Conservation (phyloP, 1,140 invertebrate species). For the Drusus annulatus region DNA sequence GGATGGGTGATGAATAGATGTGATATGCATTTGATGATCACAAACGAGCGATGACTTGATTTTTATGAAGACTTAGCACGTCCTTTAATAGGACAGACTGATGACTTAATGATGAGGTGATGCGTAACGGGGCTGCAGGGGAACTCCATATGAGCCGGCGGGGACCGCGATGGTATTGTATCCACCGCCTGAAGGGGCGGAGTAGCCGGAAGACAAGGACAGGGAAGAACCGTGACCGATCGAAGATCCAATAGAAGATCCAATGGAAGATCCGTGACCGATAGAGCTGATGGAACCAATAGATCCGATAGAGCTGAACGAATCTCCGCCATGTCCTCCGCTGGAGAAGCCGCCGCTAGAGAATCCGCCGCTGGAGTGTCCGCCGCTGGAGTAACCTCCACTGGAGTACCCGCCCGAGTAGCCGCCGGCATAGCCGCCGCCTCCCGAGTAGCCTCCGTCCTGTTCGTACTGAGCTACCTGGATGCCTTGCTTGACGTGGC, state of each 20-base stretch:
- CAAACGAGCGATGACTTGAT: constrained; percentile 47
- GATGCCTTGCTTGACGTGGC: constrained; percentile 76
- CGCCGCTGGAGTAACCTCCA: constrained; percentile 61
- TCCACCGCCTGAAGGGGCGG: constrained; percentile 59
- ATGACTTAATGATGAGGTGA: constrained; percentile 66
- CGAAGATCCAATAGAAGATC: constrained; percentile 60
- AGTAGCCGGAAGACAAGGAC: constrained; percentile 60
- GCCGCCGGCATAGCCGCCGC: constrained; percentile 60
- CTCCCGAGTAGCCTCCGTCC: constrained; percentile 65
- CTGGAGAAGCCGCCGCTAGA: constrained; percentile 62
- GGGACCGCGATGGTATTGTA: constrained; percentile 69
- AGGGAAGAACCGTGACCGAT: constrained; percentile 40
- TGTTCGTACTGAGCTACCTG: constrained; percentile 78
- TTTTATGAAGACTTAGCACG: neutral
- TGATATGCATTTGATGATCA: constrained; percentile 52
- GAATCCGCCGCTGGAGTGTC: constrained; percentile 61
- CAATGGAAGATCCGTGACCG: constrained; percentile 6
- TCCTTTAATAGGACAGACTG: neutral
- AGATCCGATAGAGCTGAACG: constrained; percentile 34
- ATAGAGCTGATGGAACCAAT: constrained; percentile 51
- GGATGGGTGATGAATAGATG: constrained; percentile 49
- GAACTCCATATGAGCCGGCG: constrained; percentile 69
- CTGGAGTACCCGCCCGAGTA: constrained; percentile 58
- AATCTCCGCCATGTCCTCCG: constrained; percentile 48
- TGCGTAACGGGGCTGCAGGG: constrained; percentile 67